Conservation (phyloP, 2,113 vertebrate species). For the Apodemus speciosus region DNA sequence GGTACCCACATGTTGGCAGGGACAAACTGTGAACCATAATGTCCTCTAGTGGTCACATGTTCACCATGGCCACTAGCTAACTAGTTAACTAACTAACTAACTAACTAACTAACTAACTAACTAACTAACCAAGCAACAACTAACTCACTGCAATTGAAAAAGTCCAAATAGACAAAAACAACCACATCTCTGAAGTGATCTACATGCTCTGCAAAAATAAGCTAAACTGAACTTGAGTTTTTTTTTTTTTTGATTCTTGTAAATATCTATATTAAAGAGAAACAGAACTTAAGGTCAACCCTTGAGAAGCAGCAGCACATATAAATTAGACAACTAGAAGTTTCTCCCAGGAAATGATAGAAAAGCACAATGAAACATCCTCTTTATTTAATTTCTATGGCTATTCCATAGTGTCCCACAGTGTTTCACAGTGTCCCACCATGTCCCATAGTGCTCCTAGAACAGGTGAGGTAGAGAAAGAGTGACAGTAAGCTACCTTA, state of each 20-base stretch:
- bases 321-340: neutral
- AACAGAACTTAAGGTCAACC: neutral
- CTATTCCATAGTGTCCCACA: neutral
- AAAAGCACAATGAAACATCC: neutral
- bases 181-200: neutral
- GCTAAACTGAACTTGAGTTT: neutral
- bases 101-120: neutral
- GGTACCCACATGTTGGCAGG: no score
- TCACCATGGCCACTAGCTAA: neutral
- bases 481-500: no score
- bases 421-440: neutral
- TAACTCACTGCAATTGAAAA: neutral
- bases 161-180: neutral
- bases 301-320: neutral
- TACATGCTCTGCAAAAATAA: neutral
- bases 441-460: neutral
- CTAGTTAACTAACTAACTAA: neutral
- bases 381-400: neutral
- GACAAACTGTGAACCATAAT: neutral
- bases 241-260: neutral
- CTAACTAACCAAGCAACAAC: neutral
- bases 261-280: neutral
- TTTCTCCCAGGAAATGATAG: neutral
- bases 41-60: neutral
- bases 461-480: no score